These are phyloP conservation scores for Cathartes aura DNA, from an alignment of 2,113 vertebrate genomes.

Conservation along the genomic window DNA sequence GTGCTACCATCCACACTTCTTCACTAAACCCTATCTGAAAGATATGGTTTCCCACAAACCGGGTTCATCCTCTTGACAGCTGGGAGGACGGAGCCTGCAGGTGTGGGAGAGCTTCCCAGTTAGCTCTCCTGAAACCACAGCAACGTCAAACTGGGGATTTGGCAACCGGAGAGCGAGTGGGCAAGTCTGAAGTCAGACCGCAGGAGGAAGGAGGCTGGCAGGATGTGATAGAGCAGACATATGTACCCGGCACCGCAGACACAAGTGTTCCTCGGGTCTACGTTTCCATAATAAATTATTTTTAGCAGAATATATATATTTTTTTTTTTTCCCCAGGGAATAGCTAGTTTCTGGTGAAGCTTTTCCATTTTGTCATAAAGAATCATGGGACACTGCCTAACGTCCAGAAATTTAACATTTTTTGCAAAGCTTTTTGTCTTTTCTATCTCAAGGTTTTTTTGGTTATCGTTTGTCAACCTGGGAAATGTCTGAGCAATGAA, in stretches of 20 bases:
- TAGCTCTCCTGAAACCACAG: neutral
- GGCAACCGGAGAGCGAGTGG: neutral
- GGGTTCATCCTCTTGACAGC: neutral
- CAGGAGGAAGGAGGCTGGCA: neutral
- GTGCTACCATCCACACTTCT: neutral
- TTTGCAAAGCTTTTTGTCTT: neutral
- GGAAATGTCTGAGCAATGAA: neutral
- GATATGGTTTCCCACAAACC: accelerated
- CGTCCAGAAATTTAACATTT: neutral
- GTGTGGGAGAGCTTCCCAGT: neutral
- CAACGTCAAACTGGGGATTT: accelerated
- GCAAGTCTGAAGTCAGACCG: neutral
- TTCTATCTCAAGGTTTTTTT: neutral
- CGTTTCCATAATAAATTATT: neutral
- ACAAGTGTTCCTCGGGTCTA: accelerated
- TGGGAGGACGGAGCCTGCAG: neutral
- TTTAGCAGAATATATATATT: neutral
- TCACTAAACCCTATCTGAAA: neutral
- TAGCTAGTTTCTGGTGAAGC: neutral
- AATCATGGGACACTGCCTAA: accelerated
- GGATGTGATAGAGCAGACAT: neutral
- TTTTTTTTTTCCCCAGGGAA: accelerated
- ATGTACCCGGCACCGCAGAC: accelerated
- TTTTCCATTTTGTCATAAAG: neutral
- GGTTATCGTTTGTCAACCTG: neutral